phyloP scores from a whole-genome alignment of 1,140 invertebrate genomes.

The Drosophila malerkotliana region DNA sequence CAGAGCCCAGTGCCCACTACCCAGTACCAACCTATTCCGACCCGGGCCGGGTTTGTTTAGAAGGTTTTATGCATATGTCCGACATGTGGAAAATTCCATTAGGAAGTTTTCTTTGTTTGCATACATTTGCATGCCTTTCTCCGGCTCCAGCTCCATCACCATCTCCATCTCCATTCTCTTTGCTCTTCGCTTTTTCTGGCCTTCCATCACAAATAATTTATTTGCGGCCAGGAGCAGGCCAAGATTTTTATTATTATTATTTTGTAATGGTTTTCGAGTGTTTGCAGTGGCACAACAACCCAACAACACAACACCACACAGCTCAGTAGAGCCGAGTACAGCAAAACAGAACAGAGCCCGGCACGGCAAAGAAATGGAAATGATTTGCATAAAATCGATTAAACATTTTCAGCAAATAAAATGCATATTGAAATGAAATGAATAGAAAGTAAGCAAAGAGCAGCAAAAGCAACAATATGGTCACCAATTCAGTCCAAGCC shows the following conservation, averaged over 20 bases:
- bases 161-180: background rate
- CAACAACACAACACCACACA: slow-evolving; percentile 11
- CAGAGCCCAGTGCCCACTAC: slow-evolving; percentile 25
- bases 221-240: slow-evolving; percentile 58
- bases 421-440: slow-evolving; percentile 72
- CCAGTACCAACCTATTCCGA: background rate
- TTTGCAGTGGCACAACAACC: slow-evolving; percentile 44
- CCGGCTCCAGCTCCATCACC: too few relatives aligned
- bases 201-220: slow-evolving; percentile 64
- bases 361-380: slow-evolving; percentile 58
- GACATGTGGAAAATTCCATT: slow-evolving; percentile 81
- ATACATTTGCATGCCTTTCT: slow-evolving; percentile 71
- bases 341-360: background rate
- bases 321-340: slow-evolving; percentile 5
- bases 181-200: slow-evolving; percentile 16
- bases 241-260: slow-evolving; percentile 75
- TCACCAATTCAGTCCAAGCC: slow-evolving; percentile 5
- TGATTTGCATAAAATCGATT: slow-evolving; percentile 81
- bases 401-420: slow-evolving; percentile 73
- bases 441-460: slow-evolving; percentile 57
- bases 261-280: slow-evolving; percentile 79
- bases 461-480: slow-evolving; percentile 33
- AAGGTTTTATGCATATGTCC: slow-evolving; percentile 80
- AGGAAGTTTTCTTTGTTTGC: slow-evolving; percentile 80
- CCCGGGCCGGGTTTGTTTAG: slow-evolving; percentile 56